Evolutionary conservation across 1,140 invertebrate species (phyloP), one percentile per base, ranked within the genome.

Genomic region (Penaeus indicus): DNA sequence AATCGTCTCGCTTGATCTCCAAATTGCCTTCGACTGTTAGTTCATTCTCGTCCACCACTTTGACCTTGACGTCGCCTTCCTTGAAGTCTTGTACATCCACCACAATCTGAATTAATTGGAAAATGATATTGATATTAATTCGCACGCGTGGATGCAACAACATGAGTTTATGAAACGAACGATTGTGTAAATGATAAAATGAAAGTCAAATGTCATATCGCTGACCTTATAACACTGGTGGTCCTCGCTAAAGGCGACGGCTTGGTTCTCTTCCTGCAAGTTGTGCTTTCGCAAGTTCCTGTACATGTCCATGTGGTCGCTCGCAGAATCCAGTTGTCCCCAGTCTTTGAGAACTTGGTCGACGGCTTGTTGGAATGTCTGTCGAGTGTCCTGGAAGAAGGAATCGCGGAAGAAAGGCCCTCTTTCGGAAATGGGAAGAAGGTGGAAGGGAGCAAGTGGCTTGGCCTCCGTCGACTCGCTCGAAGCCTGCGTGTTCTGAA

Each of bases 331-430:
- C 22, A 61, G 60, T 18, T 38, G n/a, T 63, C 47, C 69, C 11
- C 60, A 62, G 11, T 64, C 78, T 19, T 63, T 86, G 38, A 86
- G 47, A 2, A 86, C 72, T 7, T 64, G 63, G 42, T 86, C 47
- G 18, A 86, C 72, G 8, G 85, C 67, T 60, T 47, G 22, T 63
- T 89, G 38, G 81, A 89, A 89, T 21, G 69, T 38, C n/a, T 32
- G 25, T 47, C 87, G 77, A 16, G 87, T 77, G 54, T 60, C 77
- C 22, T 89, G 64, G 81, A 89, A 89, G 54, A 89, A 89, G 47
- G 81, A 84, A 69, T 89, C 87, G 47, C 84, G 72, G 72, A 84
- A 89, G 64, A 89, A 89, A 7, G 77, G 75, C 16, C 87, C 87
- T 32, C n/a, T 78, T 5, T 80, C 64, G 1, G 79, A 62, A 77